These are phyloP conservation scores for Conistra vaccinii DNA, from an alignment of 2,888 invertebrate genomes.

Conservation along the genomic window DNA sequence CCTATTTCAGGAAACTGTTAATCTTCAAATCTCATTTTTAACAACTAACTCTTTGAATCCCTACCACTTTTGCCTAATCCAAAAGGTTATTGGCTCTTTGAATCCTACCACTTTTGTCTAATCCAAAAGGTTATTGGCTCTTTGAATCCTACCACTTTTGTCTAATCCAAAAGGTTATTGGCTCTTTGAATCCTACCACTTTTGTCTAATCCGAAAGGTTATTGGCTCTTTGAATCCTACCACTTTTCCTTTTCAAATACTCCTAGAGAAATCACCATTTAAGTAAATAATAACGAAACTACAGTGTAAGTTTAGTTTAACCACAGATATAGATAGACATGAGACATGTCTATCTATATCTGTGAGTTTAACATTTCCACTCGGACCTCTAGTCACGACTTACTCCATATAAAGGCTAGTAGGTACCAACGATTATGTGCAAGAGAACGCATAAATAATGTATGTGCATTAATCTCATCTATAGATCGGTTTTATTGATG, in stretches of 20 bases:
- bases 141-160: not conserved
- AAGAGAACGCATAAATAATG: conserved; percentile 16
- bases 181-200: not conserved
- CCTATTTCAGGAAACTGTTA: not conserved
- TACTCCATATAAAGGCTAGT: conserved; percentile 27
- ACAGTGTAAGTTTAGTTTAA: conserved; percentile 26
- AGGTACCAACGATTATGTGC: conserved; percentile 20
- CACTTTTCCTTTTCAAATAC: not conserved
- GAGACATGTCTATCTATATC: too few relatives aligned
- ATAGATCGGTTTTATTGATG: conserved; percentile 24
- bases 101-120: not conserved
- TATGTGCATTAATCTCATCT: conserved; percentile 28
- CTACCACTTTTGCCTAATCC: not conserved
- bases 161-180: not conserved
- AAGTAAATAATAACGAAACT: conserved; percentile 13
- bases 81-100: not conserved
- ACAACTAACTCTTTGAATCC: too few relatives aligned
- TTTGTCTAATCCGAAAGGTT: not conserved
- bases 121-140: not conserved
- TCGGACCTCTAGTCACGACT: conserved; percentile 44
- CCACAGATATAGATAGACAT: too few relatives aligned
- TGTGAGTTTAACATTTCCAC: too few relatives aligned
- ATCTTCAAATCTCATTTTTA: not conserved
- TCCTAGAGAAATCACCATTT: not conserved
- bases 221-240: not conserved